phyloP scores from a whole-genome alignment of 1,140 invertebrate species.

The Philotrypesis tridentata region DNA sequence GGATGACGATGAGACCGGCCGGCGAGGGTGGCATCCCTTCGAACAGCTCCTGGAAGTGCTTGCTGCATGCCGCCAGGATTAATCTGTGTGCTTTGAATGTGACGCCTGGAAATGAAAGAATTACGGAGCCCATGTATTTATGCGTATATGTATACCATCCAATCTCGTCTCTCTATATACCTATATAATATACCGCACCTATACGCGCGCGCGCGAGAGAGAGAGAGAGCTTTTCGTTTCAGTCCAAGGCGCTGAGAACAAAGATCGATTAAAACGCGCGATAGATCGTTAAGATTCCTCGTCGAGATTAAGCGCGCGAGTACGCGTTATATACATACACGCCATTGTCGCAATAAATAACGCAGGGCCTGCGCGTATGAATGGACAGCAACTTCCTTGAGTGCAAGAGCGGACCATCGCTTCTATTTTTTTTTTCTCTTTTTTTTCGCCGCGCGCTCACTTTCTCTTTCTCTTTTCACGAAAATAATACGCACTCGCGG shows the following conservation, averaged over 20 bases:
- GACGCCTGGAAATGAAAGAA: slow-evolving; percentile 78
- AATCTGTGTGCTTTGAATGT: slow-evolving; percentile 93
- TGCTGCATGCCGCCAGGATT: slow-evolving; percentile 93
- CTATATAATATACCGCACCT: too few species aligned
- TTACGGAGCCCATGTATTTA: too few species aligned
- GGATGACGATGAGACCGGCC: slow-evolving; percentile 87
- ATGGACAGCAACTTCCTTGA: not conserved
- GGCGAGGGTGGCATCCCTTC: slow-evolving; percentile 88
- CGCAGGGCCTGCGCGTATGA: not conserved
- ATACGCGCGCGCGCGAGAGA: too few species aligned
- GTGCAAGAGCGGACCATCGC: not conserved
- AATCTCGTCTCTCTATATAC: too few species aligned
- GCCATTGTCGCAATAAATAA: slow-evolving; percentile 12
- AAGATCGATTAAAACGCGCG: not conserved
- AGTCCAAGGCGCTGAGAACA: not conserved
- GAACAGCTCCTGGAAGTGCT: slow-evolving; percentile 94
- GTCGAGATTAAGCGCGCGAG: not conserved
- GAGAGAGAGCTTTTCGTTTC: too few species aligned
- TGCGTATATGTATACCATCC: too few species aligned
- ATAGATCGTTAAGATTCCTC: slow-evolving; percentile 5
- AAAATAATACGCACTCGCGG: too few species aligned
- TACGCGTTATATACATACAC: not conserved
- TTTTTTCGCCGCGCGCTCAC: slow-evolving; percentile 29
- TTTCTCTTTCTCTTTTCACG: slow-evolving; percentile 24
- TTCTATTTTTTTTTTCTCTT: not conserved